These are phyloP conservation scores for Bucco capensis DNA, from an alignment of 2,113 vertebrate genomes.

Conservation along the genomic window DNA sequence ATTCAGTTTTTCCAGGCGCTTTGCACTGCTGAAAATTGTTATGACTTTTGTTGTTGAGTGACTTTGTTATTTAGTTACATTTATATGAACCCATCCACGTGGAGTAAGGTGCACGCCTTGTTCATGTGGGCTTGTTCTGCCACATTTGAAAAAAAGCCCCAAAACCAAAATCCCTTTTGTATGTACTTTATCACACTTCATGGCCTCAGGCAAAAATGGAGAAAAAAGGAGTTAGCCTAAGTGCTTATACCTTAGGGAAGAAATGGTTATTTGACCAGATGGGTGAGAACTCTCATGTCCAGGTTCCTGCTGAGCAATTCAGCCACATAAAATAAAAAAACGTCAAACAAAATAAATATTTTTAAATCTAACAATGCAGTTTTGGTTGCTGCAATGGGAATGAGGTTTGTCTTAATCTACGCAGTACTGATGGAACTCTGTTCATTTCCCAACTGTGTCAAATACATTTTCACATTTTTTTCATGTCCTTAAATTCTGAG, in stretches of 20 bases:
- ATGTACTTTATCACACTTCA: not conserved
- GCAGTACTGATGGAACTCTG: not conserved
- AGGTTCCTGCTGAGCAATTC: not conserved
- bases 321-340: not conserved
- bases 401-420: not conserved
- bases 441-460: not conserved
- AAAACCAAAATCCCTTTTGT: not conserved
- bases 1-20: not conserved
- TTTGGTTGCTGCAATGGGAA: not conserved
- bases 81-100: not conserved
- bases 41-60: not conserved
- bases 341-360: not conserved
- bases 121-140: not conserved
- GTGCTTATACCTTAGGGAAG: not conserved
- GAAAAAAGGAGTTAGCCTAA: not conserved
- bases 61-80: too few relatives aligned
- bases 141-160: not conserved
- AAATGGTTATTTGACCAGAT: not conserved
- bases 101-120: not conserved
- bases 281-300: not conserved
- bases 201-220: not conserved
- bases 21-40: not conserved
- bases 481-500: not conserved
- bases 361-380: not conserved
- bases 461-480: not conserved